Base-by-base conservation (phyloP, 2,797 vertebrate species). In the Sebastes trivittatus region DNA sequence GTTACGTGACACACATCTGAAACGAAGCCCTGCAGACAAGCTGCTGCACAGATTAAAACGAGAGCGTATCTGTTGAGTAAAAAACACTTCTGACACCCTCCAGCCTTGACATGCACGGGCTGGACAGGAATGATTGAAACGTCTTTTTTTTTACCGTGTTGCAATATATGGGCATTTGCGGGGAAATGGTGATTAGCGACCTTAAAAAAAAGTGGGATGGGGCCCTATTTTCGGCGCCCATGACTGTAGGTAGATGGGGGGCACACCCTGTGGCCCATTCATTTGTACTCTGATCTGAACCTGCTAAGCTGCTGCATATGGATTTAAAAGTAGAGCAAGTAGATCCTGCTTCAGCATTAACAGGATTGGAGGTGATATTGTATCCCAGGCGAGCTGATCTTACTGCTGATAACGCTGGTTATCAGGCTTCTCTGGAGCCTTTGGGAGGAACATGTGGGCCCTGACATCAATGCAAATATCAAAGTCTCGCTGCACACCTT, bases 371-470 rank as follows among this genome's bases (percentile, higher is more conserved):
- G 72, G 81, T 85, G 82, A 92, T 88, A 85, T 58, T 69, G 66
- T 72, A 77, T 90, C 72, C 74, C 77, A 65, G 61, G 75, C 13
- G 20, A 82, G 76, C 68, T 60, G 82, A 92, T 92, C 68, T 78
- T 25, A 11, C 29, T 72, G 86, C 83, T 85, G 91, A 94, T 92
- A 89, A 81, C 25, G 64, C 71, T 81, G 74, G 82, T 87, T 89
- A 91, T 92, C 90, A 80, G 72, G 71, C 70, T 80, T 76, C 79
- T 81, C 66, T 23, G 18, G 52, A 75, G 73, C 73, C 77, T 84
- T 72, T 80, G 22, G 55, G 76, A 78, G 69, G 64, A 78, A 85
- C 72, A 83, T 77, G 71, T 79, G 52, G 69, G 63, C 67, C 69
- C 25, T 75, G 60, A 69, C 84, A 86, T 88, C 76, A 52, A 73